Conservation (phyloP, 1,140 invertebrate genomes). For the Pseudomyrmex cubaensis region DNA sequence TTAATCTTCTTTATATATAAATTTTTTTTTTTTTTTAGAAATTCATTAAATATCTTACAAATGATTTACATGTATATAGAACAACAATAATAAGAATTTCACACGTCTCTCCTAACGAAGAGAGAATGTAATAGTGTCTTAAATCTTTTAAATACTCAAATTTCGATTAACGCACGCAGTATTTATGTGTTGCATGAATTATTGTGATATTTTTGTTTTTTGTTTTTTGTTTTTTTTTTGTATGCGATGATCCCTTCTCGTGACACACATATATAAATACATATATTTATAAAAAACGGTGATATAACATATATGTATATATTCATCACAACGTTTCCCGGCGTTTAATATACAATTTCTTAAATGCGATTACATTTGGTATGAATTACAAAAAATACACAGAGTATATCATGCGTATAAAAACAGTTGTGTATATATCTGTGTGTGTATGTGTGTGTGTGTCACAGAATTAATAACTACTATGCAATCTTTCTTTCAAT, state of each 20-base stretch:
- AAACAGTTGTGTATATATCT: slow-evolving; percentile 54
- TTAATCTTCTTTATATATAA: slow-evolving; percentile 19
- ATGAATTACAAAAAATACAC: slow-evolving; percentile 74
- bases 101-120: neutral
- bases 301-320: slow-evolving; percentile 8
- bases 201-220: neutral
- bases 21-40: slow-evolving; percentile 36
- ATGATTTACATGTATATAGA: slow-evolving; percentile 25
- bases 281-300: slow-evolving; percentile 23
- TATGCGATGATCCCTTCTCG: slow-evolving; percentile 34
- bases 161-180: slow-evolving; percentile 46
- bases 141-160: slow-evolving; percentile 40
- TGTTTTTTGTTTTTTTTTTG: neutral
- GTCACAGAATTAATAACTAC: slow-evolving; percentile 54
- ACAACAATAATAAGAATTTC: slow-evolving; percentile 61
- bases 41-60: slow-evolving; percentile 51
- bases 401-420: slow-evolving; percentile 72
- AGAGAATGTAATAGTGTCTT: slow-evolving; percentile 34
- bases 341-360: slow-evolving; percentile 68
- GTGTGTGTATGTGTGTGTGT: slow-evolving; percentile 53
- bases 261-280: slow-evolving; percentile 29
- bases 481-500: slow-evolving; percentile 48
- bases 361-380: slow-evolving; percentile 72
- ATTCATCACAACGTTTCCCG: slow-evolving; percentile 15
- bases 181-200: slow-evolving; percentile 38